phyloP scores from a whole-genome alignment of 1,140 invertebrate species.

The Himalopsyche phryganea region DNA sequence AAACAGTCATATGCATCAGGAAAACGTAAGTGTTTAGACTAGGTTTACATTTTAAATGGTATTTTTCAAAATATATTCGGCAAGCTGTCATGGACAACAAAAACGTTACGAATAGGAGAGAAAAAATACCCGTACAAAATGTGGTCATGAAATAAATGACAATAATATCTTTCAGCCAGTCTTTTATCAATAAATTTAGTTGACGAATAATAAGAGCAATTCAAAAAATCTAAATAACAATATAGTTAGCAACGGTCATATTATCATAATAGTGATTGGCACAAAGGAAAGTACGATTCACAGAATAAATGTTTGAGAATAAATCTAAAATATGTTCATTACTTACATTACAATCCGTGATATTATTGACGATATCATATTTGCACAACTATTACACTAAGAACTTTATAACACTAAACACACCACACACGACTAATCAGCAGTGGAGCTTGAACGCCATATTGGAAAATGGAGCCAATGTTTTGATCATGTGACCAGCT shows the following conservation, averaged over 20 bases:
- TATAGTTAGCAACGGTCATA: slow-evolving; percentile 7
- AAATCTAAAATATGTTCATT: slow-evolving; percentile 34
- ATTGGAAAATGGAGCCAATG: slow-evolving; percentile 40
- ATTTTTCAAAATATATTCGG: no score
- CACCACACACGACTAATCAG: slow-evolving; percentile 36
- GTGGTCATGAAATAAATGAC: no score
- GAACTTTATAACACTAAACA: slow-evolving; percentile 35
- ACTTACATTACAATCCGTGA: slow-evolving; percentile 74
- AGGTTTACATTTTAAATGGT: no score
- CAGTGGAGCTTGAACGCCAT: slow-evolving; percentile 29
- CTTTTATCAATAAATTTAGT: no score
- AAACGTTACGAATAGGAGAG: no score
- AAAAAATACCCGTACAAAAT: no score
- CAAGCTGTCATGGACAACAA: no score
- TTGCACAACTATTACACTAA: slow-evolving; percentile 34
- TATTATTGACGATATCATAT: slow-evolving; percentile 72
- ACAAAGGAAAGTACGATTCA: slow-evolving; percentile 10
- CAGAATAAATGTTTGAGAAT: slow-evolving; percentile 2
- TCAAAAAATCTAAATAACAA: slow-evolving; percentile 11
- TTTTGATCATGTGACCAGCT: slow-evolving; percentile 51
- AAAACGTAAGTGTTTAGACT: no score
- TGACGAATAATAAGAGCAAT: no score
- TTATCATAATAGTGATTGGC: background rate
- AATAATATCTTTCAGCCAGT: no score
- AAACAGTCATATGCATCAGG: no score